Base-by-base conservation (phyloP, 1,140 invertebrate species). In the fruit fly (Drosophila melanogaster) region DNA sequence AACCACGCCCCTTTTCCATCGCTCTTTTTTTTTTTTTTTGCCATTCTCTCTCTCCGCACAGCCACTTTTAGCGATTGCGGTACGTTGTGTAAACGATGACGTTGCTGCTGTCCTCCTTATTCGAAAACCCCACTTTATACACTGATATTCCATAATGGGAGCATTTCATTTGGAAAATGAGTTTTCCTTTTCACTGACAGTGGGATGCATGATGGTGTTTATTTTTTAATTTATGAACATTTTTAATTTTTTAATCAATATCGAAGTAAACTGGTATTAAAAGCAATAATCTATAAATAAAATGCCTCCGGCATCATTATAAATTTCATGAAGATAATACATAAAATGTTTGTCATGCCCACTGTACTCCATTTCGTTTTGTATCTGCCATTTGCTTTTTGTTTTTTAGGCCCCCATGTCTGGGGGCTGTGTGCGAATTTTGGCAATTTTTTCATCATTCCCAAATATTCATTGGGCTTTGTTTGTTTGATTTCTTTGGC, bases 51-150 rank as follows among this genome's bases (percentile, higher is more conserved):
- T 77, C 46, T 65, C n/a, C n/a, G 51, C 41, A 24, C 55, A 61
- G 60, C 62, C 70, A 79, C 77, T 81, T 51, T 76, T 49, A 40
- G 49, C 71, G 59, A 60, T 80, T 77, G 65, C 65, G 56, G 73
- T 70, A 64, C 73, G 71, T 80, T 80, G 77, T 80, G 77, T 76
- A 80, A 80, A 80, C 77, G 54, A 69, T 75, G 70, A 75, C 70
- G 72, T 69, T 55, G 35, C 44, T 47, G 12, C 38, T 17, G 24
- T 41, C 35, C 37, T 43, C 47, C 26, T 33, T 17, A 43, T 46
- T 69, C 24, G 22, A 15, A n/a, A 14, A n/a, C 64, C 61, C 35
- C 30, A 44, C 15, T n/a, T 44, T 17, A 30, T 22, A 30, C 37
- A 64, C 41, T 24, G 17, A 17, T 24, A 14, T 38, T 49, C 62